These are phyloP conservation scores for Gallinago paraguaiae DNA, from an alignment of 2,113 vertebrate species.

Conservation along the genomic window DNA sequence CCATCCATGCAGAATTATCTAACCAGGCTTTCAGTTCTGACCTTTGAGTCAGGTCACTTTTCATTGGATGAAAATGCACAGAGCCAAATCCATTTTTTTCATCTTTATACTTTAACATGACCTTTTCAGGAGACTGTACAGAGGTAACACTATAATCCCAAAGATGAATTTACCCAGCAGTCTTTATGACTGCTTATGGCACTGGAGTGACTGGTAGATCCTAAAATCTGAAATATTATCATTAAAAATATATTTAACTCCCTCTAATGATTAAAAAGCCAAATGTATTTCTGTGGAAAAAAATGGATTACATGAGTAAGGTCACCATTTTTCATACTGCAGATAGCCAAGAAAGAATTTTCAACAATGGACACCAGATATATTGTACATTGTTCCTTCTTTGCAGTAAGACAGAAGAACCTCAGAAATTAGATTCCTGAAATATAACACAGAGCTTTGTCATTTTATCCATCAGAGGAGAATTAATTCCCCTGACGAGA, in stretches of 20 bases:
- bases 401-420: background rate
- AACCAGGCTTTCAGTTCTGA: background rate
- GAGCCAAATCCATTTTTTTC: background rate
- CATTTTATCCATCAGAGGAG: constrained; percentile 3
- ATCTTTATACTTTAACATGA: background rate
- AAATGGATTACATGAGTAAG: background rate
- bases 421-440: constrained; percentile 14
- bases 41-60: background rate
- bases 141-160: background rate
- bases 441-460: background rate
- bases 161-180: background rate
- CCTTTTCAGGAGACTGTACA: background rate
- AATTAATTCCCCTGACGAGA: constrained; percentile 25
- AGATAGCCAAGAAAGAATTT: background rate
- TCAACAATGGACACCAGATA: background rate
- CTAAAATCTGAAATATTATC: background rate
- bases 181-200: background rate
- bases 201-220: background rate
- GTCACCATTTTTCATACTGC: background rate
- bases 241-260: background rate
- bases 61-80: background rate
- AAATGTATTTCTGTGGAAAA: background rate
- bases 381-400: background rate
- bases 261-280: background rate
- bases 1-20: background rate